phyloP scores from a whole-genome alignment of 2,888 invertebrate genomes.

The Drosophila percnosoma region DNA sequence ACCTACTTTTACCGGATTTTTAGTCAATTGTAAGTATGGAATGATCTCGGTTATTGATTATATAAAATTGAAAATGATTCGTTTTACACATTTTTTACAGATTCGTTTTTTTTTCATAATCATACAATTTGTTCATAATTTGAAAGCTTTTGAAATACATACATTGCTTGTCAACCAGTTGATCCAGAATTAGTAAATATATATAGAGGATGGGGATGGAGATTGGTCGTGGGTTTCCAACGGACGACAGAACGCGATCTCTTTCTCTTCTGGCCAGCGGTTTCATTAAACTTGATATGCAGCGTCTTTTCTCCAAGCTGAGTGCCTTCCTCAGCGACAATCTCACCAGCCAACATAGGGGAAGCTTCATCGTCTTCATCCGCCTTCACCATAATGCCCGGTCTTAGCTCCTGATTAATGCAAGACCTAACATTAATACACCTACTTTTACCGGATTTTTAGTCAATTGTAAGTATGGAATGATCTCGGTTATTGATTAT shows the following conservation, averaged over 20 bases:
- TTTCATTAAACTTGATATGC: not conserved
- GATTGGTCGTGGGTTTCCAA: too few species aligned
- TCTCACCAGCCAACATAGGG: not conserved
- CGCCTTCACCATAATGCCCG: not conserved
- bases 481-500: not conserved
- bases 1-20: too few species aligned
- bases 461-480: not conserved
- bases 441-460: not conserved
- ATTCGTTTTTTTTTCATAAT: too few species aligned
- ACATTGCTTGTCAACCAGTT: too few species aligned
- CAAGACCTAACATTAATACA: not conserved
- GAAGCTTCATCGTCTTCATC: not conserved
- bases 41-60: too few species aligned
- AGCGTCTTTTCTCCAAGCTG: not conserved
- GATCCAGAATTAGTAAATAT: too few species aligned
- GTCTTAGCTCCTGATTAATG: not conserved
- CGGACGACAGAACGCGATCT: not conserved
- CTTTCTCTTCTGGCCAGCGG: not conserved
- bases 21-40: too few species aligned
- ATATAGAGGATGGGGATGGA: too few species aligned
- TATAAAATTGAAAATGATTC: too few species aligned
- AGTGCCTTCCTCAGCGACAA: not conserved
- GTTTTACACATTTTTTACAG: too few species aligned
- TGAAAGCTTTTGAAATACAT: too few species aligned
- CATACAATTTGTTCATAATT: too few species aligned